Conservation (phyloP, 2,888 invertebrate genomes). For the Scaptomyza reducta region DNA sequence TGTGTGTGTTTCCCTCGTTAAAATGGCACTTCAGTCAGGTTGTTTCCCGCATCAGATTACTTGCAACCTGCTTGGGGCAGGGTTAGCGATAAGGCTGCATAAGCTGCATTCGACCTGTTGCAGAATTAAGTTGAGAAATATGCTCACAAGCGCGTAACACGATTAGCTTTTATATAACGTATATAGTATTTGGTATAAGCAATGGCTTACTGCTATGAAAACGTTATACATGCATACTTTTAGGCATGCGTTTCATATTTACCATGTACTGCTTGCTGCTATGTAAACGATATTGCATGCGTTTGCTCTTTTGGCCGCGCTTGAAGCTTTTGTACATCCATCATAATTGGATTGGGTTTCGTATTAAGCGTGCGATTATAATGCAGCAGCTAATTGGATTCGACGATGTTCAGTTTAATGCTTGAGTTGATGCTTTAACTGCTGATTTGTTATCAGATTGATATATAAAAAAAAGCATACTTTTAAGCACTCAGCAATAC, state of each 20-base stretch:
- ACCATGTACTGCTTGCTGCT: too few relatives aligned
- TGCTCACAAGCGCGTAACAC: background rate
- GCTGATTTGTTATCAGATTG: background rate
- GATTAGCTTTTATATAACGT: background rate
- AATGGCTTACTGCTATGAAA: background rate
- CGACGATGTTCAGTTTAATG: background rate
- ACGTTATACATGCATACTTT: too few relatives aligned
- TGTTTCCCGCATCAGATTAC: too few relatives aligned
- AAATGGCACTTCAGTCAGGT: conserved; percentile 64
- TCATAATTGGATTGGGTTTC: background rate
- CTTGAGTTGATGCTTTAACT: background rate
- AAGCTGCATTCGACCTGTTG: conserved; percentile 27
- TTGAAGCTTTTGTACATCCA: background rate
- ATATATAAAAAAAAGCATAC: background rate
- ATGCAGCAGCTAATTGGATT: background rate
- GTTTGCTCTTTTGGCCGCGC: background rate
- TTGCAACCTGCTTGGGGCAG: too few relatives aligned
- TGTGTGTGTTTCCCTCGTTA: conserved; percentile 55
- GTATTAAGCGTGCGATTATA: background rate
- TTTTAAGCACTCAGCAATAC: background rate
- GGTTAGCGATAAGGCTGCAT: too few relatives aligned
- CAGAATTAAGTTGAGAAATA: background rate
- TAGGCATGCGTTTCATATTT: background rate
- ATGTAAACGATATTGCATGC: background rate
- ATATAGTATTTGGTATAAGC: background rate